Percentiles rank a stretch among this genome's conserved stretches.
Conservation (phyloP, 2,113 vertebrate genomes). For the Carlito syrichta region DNA sequence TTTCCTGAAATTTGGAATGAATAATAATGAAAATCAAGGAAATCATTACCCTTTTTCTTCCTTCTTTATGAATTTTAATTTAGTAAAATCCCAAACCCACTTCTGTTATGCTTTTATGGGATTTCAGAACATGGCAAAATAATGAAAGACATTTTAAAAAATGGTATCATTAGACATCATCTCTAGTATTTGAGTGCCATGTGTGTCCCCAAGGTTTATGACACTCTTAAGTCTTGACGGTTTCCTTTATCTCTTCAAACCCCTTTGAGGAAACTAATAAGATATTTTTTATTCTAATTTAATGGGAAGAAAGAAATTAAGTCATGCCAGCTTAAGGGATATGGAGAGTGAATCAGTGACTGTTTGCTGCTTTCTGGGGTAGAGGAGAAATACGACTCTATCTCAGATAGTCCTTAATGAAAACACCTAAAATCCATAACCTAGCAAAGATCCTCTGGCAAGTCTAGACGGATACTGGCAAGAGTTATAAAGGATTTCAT, state of each 20-base stretch:
- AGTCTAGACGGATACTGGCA: not conserved
- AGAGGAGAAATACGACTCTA: not conserved
- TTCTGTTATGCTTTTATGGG: conserved; percentile 58
- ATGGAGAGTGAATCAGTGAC: not conserved
- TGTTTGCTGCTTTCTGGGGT: not conserved
- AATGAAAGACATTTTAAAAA: conserved; percentile 53
- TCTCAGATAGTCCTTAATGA: not conserved
- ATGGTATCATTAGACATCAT: conserved; percentile 24
- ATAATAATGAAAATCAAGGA: not conserved
- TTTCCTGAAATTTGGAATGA: conserved; percentile 22
- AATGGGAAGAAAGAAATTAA: conserved; percentile 62
- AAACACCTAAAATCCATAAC: not conserved
- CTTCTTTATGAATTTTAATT: conserved; percentile 29
- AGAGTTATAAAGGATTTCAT: not conserved
- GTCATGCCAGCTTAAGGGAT: conserved; percentile 44
- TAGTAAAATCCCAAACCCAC: conserved; percentile 47
- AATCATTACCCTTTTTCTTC: not conserved
- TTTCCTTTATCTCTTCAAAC: conserved; percentile 59
- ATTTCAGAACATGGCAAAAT: conserved; percentile 54
- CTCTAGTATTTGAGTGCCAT: conserved; percentile 25
- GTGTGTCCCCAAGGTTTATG: conserved; percentile 50
- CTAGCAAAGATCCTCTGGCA: not conserved
- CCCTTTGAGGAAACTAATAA: conserved; percentile 45
- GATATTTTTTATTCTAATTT: conserved; percentile 62
- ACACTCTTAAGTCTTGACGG: conserved; percentile 37